phyloP scores from a whole-genome alignment of 1,140 invertebrate genomes.

The Habropoda laboriosa region DNA sequence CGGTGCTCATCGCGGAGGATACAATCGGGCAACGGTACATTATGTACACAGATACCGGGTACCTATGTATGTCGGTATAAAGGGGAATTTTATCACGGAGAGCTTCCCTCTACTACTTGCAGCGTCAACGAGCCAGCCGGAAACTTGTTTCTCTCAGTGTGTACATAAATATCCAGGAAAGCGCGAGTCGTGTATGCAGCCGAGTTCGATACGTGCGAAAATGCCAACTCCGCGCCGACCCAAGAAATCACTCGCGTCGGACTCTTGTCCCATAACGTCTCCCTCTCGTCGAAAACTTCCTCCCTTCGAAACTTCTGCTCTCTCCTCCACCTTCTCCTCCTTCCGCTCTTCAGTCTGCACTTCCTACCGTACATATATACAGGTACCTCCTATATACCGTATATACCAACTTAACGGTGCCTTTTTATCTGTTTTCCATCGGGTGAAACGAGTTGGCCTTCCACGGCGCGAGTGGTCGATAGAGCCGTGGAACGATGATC shows the following conservation, averaged over 20 bases:
- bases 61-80: neutral
- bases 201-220: slow-evolving; percentile 45
- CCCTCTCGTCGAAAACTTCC: slow-evolving; percentile 70
- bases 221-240: slow-evolving; percentile 64
- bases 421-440: slow-evolving; percentile 73
- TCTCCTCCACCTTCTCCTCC: no score
- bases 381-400: no score
- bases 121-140: slow-evolving; percentile 4
- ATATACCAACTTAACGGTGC: slow-evolving; percentile 34
- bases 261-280: slow-evolving; percentile 30
- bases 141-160: slow-evolving; percentile 20
- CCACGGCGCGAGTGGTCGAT: slow-evolving; percentile 65
- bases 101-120: neutral
- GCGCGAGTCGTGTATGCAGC: slow-evolving; percentile 10
- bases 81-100: slow-evolving; percentile 3
- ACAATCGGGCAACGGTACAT: neutral
- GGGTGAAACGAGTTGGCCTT: slow-evolving; percentile 73
- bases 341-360: neutral
- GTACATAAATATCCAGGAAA: slow-evolving; percentile 28
- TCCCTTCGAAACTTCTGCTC: slow-evolving; percentile 70
- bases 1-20: neutral
- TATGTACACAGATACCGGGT: no score
- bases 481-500: slow-evolving; percentile 57
- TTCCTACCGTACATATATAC: neutral
- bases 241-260: slow-evolving; percentile 73